A percentile compares a stretch with the other conserved stretches of the same genome.
Conservation (phyloP, 2,888 invertebrate species). For the Cheilosia variabilis region DNA sequence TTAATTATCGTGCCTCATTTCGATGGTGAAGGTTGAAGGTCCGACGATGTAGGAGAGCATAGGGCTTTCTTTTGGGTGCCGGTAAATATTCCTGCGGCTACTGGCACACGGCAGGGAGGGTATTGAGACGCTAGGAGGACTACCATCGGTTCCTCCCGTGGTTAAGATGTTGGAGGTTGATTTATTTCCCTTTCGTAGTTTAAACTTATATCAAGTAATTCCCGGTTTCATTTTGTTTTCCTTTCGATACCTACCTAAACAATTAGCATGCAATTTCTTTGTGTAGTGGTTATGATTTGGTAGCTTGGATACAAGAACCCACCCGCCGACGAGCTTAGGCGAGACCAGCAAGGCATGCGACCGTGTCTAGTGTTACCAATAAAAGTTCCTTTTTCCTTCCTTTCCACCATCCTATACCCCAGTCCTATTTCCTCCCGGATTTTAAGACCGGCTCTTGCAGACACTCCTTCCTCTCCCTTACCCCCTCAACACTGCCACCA, state of each 20-base stretch:
- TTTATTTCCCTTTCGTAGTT: background rate
- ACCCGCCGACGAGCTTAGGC: background rate
- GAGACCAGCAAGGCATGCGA: background rate
- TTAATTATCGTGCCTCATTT: slow-evolving; percentile 2
- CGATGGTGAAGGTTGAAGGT: background rate
- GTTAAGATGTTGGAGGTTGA: background rate
- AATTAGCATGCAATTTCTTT: background rate
- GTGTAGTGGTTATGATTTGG: background rate
- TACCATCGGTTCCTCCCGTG: background rate
- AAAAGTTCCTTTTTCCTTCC: background rate
- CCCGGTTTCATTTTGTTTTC: too few species aligned
- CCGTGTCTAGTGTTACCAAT: background rate
- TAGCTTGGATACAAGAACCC: background rate
- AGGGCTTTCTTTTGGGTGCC: slow-evolving; percentile 1
- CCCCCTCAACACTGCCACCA: too few species aligned
- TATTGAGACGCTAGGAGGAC: background rate
- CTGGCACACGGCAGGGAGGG: background rate
- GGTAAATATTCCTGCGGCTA: background rate
- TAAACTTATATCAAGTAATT: background rate
- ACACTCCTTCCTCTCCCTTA: too few species aligned
- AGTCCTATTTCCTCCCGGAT: background rate
- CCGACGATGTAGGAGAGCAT: background rate
- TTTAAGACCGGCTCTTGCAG: too few species aligned
- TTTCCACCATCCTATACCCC: background rate
- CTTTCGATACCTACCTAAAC: too few species aligned